These are phyloP conservation scores for Scaptomyza montana DNA, from an alignment of 1,140 invertebrate species.

Conservation along the genomic window DNA sequence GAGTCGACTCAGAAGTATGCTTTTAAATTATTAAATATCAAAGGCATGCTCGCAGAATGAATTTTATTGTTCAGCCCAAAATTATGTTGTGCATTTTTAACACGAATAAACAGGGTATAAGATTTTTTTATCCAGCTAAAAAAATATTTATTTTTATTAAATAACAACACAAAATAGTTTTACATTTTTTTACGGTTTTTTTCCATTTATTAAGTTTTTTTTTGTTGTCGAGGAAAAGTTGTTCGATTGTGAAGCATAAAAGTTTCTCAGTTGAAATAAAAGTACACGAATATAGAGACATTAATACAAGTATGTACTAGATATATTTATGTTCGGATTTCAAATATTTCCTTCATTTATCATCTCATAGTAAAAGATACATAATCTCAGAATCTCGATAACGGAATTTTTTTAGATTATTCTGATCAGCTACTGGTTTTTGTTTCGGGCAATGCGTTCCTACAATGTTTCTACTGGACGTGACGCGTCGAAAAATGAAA, in stretches of 20 bases:
- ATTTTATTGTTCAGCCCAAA: neutral
- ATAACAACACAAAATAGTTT: neutral
- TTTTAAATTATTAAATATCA: neutral
- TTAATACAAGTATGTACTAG: conserved; percentile 38
- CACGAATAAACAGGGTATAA: no score
- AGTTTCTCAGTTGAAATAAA: conserved; percentile 66
- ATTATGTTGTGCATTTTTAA: no score
- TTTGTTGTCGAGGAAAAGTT: conserved; percentile 50
- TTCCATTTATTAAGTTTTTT: conserved; percentile 53
- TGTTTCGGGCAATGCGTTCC: neutral
- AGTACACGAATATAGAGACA: conserved; percentile 66
- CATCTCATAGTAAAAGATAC: neutral
- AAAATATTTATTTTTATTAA: neutral
- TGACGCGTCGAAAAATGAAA: conserved; percentile 18
- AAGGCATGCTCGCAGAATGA: neutral
- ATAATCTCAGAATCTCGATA: neutral
- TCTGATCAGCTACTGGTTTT: neutral
- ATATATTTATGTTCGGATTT: conserved; percentile 5
- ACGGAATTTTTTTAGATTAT: neutral
- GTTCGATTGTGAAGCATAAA: conserved; percentile 67
- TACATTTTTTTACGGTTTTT: conserved; percentile 51
- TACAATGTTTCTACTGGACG: neutral
- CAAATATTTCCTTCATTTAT: conserved; percentile 8
- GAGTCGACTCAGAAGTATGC: neutral
- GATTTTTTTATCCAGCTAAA: no score